Evolutionary conservation across 2,888 invertebrate species (phyloP), one percentile per base, ranked within the genome.

Genomic region (Trichacis sp.): DNA sequence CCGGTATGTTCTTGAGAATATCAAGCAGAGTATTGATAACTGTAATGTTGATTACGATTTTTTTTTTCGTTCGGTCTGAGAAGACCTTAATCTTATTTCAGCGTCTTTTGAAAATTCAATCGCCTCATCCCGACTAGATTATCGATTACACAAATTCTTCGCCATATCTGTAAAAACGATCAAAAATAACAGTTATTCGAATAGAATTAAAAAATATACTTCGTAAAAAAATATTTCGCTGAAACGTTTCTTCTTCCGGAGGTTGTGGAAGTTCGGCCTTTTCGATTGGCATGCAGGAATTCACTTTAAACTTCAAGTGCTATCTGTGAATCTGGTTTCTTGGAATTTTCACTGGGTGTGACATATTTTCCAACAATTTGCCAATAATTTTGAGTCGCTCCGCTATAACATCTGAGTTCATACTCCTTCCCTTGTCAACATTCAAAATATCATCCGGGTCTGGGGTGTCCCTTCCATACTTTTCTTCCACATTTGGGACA

Each of bases 291-390:
- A 92, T 89, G 47, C 96, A 90, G 72, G 88, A 89, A 79, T 97
- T 96, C 36, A 97, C 85, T 75, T 92, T 91, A 82, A 97, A 97
- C 73, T 92, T 91, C 1, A 96, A 95, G 88, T 97, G 97, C 97
- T 97, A 97, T 49, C 95, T 89, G 1, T 91, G 92, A 45, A 97
- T 85, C 78, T 92, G 92, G 15, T 90, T 87, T 71, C 90, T 90
- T 3, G 46, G 43, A n/a, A 59, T 56, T 0, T 48, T 49, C 85
- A 96, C 88, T 1, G 96, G 94, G 29, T 92, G 91, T 69, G 91
- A 91, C 56, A 96, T 84, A 38, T 87, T 88, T 30, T 86, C 83
- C 45, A 97, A 85, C 80, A 94, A 97, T 77, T 91, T 90, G 75
- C 91, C 86, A 79, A 97, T 92, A 72, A 88, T 89, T 72, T 92